Conservation (phyloP, 2,888 invertebrate genomes). For the Troides oblongomaculatus region DNA sequence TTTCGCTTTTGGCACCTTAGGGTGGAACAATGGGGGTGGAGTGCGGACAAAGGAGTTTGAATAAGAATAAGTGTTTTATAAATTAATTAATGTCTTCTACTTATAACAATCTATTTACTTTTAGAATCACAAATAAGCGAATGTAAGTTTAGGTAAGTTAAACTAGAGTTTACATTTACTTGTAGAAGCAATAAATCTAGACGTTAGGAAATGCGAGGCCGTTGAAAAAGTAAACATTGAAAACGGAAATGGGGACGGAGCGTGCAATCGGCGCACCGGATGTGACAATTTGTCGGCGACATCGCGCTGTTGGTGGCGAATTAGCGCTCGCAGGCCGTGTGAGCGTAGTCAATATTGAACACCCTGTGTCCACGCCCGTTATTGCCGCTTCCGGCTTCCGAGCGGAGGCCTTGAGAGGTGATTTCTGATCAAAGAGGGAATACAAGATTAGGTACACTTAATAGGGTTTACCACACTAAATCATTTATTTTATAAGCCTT, state of each 20-base stretch:
- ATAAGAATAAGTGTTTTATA: conserved; percentile 2
- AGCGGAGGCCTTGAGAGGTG: conserved; percentile 1
- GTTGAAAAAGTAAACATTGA: conserved; percentile 25
- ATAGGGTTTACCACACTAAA: too few species aligned
- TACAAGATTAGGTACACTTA: too few species aligned
- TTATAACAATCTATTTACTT: neutral
- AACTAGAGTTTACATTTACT: neutral
- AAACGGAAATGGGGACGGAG: conserved; percentile 52
- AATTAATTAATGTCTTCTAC: neutral
- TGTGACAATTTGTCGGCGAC: conserved; percentile 50
- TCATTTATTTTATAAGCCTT: too few species aligned
- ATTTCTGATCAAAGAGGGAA: conserved; percentile 7
- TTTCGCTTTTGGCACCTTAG: conserved; percentile 18
- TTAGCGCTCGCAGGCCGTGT: conserved; percentile 20
- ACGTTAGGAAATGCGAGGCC: conserved; percentile 13
- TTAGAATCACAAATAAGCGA: neutral
- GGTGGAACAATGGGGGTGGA: neutral
- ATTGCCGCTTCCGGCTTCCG: conserved; percentile 18
- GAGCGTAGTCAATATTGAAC: conserved; percentile 17
- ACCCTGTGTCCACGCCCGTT: conserved; percentile 4
- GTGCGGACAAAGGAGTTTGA: neutral
- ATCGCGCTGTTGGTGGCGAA: conserved; percentile 18
- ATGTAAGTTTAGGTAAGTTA: neutral
- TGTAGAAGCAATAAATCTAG: neutral
- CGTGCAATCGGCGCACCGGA: conserved; percentile 63